Evolutionary conservation across 2,113 vertebrate species (phyloP).

Genomic region (Castor canadensis): DNA sequence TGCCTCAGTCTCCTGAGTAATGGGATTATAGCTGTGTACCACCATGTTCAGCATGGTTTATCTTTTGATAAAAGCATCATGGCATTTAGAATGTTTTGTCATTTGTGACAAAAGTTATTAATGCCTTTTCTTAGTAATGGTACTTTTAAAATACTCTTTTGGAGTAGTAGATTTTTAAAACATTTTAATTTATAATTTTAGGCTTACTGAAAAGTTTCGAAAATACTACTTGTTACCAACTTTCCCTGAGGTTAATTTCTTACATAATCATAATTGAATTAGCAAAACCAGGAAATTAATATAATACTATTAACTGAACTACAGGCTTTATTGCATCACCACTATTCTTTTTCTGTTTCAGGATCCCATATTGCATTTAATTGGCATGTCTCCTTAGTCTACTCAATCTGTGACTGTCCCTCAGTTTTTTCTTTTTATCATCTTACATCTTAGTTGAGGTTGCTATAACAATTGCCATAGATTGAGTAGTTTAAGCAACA

Average conservation of each 20-base stretch:
- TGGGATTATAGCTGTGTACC: neutral
- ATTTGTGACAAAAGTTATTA: neutral
- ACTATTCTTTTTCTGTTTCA: neutral
- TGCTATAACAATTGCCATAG: neutral
- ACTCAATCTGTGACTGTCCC: neutral
- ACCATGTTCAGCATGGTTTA: neutral
- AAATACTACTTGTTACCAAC: neutral
- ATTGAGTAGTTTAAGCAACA: neutral
- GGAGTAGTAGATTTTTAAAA: neutral
- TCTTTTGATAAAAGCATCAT: neutral
- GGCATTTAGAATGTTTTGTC: neutral
- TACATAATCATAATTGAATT: neutral
- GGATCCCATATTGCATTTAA: neutral
- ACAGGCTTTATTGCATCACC: neutral
- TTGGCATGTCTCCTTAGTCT: neutral
- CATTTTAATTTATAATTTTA: neutral
- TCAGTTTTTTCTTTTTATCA: neutral
- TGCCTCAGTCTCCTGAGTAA: neutral
- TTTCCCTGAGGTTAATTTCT: neutral
- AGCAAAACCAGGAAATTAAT: neutral
- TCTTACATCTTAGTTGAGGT: neutral
- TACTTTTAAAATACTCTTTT: neutral
- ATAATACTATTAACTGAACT: neutral
- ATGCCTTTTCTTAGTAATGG: neutral
- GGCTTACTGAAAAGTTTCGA: neutral